phyloP scores from a whole-genome alignment of 2,113 vertebrate genomes.

The Rallus limicola region DNA sequence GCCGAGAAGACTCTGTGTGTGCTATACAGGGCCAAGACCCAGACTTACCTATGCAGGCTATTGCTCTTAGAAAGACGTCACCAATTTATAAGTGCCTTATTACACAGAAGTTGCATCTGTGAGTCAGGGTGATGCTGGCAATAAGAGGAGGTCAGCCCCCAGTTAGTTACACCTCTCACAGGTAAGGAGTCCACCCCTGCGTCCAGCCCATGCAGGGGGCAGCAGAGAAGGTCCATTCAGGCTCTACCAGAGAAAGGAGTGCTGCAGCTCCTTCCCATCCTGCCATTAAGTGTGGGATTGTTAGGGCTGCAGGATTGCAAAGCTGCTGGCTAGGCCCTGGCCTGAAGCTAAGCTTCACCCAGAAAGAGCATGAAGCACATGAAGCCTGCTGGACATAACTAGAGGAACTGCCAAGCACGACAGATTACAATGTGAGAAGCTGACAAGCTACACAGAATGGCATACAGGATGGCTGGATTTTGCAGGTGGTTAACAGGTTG shows the following conservation, averaged over 20 bases:
- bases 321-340: background rate
- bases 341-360: background rate
- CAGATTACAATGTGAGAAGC: background rate
- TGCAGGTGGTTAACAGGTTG: background rate
- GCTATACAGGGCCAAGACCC: background rate
- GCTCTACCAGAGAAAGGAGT: background rate
- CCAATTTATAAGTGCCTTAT: background rate
- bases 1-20: background rate
- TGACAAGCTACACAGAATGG: background rate
- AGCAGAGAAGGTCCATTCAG: background rate
- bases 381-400: background rate
- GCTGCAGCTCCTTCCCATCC: background rate
- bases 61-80: background rate
- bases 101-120: background rate
- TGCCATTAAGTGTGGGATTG: background rate
- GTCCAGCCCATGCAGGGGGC: background rate
- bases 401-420: background rate
- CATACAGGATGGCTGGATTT: background rate
- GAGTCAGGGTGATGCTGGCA: background rate
- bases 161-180: background rate
- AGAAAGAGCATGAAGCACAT: background rate
- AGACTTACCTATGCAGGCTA: background rate
- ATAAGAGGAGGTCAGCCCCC: background rate
- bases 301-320: background rate
- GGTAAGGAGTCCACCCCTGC: background rate